These are phyloP conservation scores for Conus ventricosus DNA, from an alignment of 1,140 invertebrate genomes.

Conservation along the genomic window DNA sequence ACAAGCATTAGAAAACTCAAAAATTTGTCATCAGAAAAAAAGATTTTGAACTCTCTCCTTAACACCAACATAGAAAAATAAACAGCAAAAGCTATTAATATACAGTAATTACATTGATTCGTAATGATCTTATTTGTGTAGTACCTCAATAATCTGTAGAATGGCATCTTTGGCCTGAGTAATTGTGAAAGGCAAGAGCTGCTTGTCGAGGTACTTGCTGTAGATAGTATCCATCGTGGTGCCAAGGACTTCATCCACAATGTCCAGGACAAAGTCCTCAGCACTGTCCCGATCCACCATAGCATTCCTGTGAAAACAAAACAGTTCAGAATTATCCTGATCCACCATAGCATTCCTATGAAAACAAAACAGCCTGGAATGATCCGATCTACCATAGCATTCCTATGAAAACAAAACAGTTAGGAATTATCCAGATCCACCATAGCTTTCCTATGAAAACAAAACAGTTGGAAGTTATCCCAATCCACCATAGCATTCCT, in stretches of 20 bases:
- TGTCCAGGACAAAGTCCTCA: constrained; percentile 71
- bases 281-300: constrained; percentile 72
- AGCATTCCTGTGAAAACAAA: constrained; percentile 63
- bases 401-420: constrained; percentile 60
- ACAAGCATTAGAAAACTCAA: too few relatives aligned
- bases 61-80: too few relatives aligned
- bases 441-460: constrained; percentile 69
- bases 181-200: constrained; percentile 73
- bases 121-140: too few relatives aligned
- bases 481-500: neutral
- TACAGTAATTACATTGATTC: too few relatives aligned
- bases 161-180: constrained; percentile 73
- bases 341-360: constrained; percentile 73
- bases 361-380: constrained; percentile 54
- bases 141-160: constrained; percentile 71
- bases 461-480: neutral
- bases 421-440: constrained; percentile 71
- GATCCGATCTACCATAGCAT: constrained; percentile 72
- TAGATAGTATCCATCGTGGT: constrained; percentile 65
- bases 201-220: constrained; percentile 70
- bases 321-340: constrained; percentile 64
- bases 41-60: too few relatives aligned
- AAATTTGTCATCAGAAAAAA: too few relatives aligned
- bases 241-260: constrained; percentile 70
- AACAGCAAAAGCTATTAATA: too few relatives aligned